Conservation (phyloP, 2,113 vertebrate genomes). For the Pongo abelii region DNA sequence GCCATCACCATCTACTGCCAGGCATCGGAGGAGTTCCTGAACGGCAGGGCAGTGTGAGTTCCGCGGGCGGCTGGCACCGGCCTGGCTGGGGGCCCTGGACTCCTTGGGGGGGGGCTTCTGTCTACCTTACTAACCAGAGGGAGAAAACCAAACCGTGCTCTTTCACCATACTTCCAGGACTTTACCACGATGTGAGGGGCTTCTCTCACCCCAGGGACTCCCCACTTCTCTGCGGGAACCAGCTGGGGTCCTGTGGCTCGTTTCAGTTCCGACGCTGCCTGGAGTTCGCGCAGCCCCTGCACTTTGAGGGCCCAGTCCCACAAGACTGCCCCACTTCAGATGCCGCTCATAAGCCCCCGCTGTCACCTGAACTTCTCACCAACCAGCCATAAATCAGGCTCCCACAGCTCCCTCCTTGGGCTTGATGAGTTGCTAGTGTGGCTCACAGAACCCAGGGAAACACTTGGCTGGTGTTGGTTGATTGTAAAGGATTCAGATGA, state of each 20-base stretch:
- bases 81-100: neutral
- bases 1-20: conserved; percentile 98
- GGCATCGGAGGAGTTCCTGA: conserved; percentile 95
- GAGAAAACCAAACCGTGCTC: neutral
- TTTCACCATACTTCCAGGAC: too few relatives aligned
- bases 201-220: neutral
- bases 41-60: conserved; percentile 96
- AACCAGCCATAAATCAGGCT: neutral
- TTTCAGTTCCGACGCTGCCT: neutral
- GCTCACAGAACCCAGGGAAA: neutral
- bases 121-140: neutral
- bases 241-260: neutral
- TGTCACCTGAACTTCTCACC: neutral
- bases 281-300: neutral
- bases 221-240: neutral
- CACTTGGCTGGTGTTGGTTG: neutral
- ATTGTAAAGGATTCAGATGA: neutral
- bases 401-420: neutral
- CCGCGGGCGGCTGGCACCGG: fast-evolving
- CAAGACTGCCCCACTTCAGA: neutral
- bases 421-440: neutral
- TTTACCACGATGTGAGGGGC: neutral
- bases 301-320: neutral
- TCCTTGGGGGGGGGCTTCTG: neutral
- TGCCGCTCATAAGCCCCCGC: neutral